Conservation (phyloP, 2,888 invertebrate species). For the Melolontha melolontha region DNA sequence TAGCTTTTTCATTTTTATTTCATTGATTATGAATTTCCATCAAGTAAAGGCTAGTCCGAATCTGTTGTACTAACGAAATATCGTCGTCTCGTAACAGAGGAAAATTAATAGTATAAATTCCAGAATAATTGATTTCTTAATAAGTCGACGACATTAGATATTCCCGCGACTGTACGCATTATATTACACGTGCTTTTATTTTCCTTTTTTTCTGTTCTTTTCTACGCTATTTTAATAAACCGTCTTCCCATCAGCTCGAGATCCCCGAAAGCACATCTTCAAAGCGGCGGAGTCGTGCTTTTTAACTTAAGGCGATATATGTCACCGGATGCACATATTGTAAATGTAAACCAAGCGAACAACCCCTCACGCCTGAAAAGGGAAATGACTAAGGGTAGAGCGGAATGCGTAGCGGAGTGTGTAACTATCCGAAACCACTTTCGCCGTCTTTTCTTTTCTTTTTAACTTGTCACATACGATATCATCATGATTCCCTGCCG, state of each 20-base stretch:
- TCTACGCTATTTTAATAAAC: slow-evolving; percentile 15
- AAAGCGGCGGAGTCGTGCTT: slow-evolving; percentile 13
- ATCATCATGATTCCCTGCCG: slow-evolving; percentile 7
- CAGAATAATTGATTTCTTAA: no score
- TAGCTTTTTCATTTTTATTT: no score
- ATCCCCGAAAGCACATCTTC: slow-evolving; percentile 7
- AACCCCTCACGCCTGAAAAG: slow-evolving; percentile 3
- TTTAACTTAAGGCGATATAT: slow-evolving; percentile 21
- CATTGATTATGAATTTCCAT: no score
- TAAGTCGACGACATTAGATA: not conserved
- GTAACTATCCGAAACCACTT: slow-evolving; percentile 27
- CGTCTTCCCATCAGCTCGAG: slow-evolving; percentile 12
- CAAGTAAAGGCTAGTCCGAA: no score
- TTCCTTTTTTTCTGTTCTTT: not conserved
- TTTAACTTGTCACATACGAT: slow-evolving; percentile 28
- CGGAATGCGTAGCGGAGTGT: slow-evolving; percentile 7
- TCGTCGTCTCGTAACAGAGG: no score
- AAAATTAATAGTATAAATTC: no score
- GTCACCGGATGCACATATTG: slow-evolving; percentile 24
- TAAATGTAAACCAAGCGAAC: slow-evolving; percentile 31
- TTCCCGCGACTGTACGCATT: not conserved
- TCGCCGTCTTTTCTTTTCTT: slow-evolving; percentile 3
- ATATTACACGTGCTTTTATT: not conserved
- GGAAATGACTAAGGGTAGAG: not conserved
- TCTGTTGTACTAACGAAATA: no score